A percentile compares a stretch with the other conserved stretches of the same genome.
These are phyloP conservation scores for Panzeria rudis DNA, from an alignment of 2,888 invertebrate species.

Conservation along the genomic window DNA sequence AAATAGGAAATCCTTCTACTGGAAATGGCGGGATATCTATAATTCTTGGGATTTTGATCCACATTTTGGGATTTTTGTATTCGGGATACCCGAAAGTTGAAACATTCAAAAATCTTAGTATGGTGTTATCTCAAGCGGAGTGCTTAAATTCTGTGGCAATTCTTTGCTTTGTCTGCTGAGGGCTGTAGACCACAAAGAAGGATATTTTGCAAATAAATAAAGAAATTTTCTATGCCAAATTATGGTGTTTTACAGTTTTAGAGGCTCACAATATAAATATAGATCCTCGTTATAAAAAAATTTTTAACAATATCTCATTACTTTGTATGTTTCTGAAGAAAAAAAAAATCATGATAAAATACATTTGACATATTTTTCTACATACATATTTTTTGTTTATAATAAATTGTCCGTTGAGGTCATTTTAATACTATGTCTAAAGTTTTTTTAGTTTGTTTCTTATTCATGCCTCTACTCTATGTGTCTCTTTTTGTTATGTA, in stretches of 20 bases:
- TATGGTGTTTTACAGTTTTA: neutral
- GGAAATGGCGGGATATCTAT: too few species aligned
- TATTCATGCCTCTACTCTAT: constrained; percentile 7
- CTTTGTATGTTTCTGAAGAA: constrained; percentile 6
- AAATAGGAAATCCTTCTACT: too few species aligned
- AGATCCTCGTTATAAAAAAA: neutral
- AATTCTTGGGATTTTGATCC: too few species aligned
- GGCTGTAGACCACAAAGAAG: neutral
- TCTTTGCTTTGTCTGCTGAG: too few species aligned
- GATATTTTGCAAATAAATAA: neutral
- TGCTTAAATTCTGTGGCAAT: too few species aligned
- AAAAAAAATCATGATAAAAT: constrained; percentile 24
- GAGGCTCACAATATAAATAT: neutral
- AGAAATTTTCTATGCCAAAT: neutral
- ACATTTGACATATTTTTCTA: constrained; percentile 10
- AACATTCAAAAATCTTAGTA: neutral
- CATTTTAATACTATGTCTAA: constrained; percentile 17
- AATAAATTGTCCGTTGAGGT: constrained; percentile 57
- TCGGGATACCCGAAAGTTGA: too few species aligned
- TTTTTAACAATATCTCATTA: constrained; percentile 36
- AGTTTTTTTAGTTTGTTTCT: neutral
- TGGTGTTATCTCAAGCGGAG: too few species aligned
- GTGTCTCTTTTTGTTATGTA: constrained; percentile 9
- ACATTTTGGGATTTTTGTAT: too few species aligned
- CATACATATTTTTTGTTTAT: neutral